These are phyloP conservation scores for Octodonta nipae DNA, from an alignment of 2,888 invertebrate species.

Conservation along the genomic window DNA sequence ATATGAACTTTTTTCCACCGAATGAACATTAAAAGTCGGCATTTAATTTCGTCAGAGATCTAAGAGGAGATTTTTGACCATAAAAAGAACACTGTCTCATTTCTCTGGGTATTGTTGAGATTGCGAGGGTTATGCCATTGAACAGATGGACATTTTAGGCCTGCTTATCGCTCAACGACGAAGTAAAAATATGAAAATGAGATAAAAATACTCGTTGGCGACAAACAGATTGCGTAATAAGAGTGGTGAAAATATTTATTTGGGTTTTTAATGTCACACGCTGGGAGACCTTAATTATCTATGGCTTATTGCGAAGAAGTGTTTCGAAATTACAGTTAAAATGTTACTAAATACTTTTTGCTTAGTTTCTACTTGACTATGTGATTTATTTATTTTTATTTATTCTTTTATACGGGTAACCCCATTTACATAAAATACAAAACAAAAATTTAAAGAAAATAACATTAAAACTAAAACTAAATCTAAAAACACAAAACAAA, in stretches of 20 bases:
- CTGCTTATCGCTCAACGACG: slow-evolving; percentile 17
- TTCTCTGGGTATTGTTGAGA: slow-evolving; percentile 19
- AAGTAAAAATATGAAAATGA: slow-evolving; percentile 28
- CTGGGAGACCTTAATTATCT: too few species aligned
- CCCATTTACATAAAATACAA: too few species aligned
- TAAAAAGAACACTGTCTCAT: slow-evolving; percentile 33
- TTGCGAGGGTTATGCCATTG: slow-evolving; percentile 26
- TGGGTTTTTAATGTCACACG: too few species aligned
- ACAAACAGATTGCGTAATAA: slow-evolving; percentile 23
- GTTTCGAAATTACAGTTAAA: too few species aligned
- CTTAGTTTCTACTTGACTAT: too few species aligned
- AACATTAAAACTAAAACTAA: too few species aligned
- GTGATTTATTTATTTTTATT: too few species aligned
- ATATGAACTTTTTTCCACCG: slow-evolving; percentile 41
- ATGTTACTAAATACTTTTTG: too few species aligned
- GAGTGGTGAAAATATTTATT: not conserved
- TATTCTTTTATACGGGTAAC: too few species aligned
- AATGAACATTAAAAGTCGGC: slow-evolving; percentile 41
- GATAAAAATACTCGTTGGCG: slow-evolving; percentile 19
- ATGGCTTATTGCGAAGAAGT: too few species aligned
- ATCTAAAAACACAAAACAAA: too few species aligned
- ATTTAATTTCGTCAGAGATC: slow-evolving; percentile 42
- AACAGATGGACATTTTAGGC: slow-evolving; percentile 32
- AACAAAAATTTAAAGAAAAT: too few species aligned
- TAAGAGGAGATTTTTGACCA: slow-evolving; percentile 39